phyloP scores from a whole-genome alignment of 2,113 vertebrate genomes.

The Sigmodon hispidus region DNA sequence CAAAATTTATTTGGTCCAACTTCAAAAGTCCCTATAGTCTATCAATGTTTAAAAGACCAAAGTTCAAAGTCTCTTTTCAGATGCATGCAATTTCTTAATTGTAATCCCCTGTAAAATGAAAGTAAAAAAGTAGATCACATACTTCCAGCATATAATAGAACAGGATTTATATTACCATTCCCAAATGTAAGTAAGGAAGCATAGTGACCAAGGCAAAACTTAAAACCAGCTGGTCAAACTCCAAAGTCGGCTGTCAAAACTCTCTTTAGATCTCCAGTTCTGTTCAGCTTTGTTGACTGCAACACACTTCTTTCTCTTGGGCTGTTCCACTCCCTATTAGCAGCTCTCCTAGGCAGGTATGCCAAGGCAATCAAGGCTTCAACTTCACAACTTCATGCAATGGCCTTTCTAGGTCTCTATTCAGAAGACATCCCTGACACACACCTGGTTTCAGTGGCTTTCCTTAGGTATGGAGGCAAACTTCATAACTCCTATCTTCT shows the following conservation, averaged over 20 bases:
- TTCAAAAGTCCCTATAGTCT: not conserved
- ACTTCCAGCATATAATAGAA: not conserved
- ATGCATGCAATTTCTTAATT: too few relatives aligned
- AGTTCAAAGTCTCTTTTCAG: too few relatives aligned
- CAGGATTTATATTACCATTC: not conserved
- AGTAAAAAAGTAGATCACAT: not conserved
- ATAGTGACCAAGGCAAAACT: not conserved
- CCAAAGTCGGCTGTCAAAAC: not conserved
- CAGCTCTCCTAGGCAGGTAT: not conserved
- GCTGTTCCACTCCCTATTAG: not conserved
- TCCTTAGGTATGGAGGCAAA: not conserved
- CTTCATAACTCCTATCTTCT: not conserved
- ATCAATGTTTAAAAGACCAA: too few relatives aligned
- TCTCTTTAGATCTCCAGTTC: not conserved
- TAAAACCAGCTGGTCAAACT: not conserved
- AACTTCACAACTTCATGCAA: not conserved
- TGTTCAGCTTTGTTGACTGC: too few relatives aligned
- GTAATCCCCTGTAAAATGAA: not conserved
- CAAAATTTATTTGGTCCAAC: not conserved
- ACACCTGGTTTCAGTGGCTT: not conserved
- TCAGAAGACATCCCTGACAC: not conserved
- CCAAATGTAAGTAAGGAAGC: not conserved
- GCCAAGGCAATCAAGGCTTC: not conserved
- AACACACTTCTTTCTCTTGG: not conserved
- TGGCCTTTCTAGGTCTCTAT: not conserved